Evolutionary conservation across 2,797 vertebrate species (phyloP), one percentile per base, ranked within the genome.

Genomic region (Chaetophractus vellerosus): DNA sequence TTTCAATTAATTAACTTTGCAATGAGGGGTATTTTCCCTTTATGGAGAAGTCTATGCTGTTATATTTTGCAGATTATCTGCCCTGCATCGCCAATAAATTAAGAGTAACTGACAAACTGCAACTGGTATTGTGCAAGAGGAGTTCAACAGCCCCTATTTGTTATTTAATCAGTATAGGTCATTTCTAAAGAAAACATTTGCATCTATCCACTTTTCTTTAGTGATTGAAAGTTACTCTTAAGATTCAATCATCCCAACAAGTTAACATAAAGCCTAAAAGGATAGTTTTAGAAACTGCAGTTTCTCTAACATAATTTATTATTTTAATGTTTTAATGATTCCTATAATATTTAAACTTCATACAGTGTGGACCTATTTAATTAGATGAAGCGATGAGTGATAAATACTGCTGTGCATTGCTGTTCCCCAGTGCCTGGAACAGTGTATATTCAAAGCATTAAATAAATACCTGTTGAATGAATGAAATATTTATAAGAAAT

Each of bases 121-220:
- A 15, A 7, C 33, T 1, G 4, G 2, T 31, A 74, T 6, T 48
- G 7, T n/a, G 45, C n/a, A 61, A 6, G 1, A 24, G n/a, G 26
- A 18, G 18, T 23, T 38, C 3, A 41, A 41, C 9, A 36, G 33
- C 19, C 19, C 6, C 61, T 10, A 10, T 14, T 48, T 28, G 14
- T 28, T 28, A 48, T 48, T 74, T 45, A 15, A 48, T 16, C 12
- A 15, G 6, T 31, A 45, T 41, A n/a, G 23, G 12, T 33, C 18
- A 55, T 88, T 84, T 80, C 61, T 82, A 90, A 84, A 52, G 72
- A 93, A 76, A 85, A 66, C 2, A 31, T 87, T 91, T 63, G 36
- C 0, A 57, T 31, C 12, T 16, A 16, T 52, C 12, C 9, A 26
- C 21, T 82, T 81, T 75, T 87, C 71, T 38, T 69, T 68, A 1